Conservation (phyloP, 2,797 vertebrate genomes). For the Rhynchotus rufescens region DNA sequence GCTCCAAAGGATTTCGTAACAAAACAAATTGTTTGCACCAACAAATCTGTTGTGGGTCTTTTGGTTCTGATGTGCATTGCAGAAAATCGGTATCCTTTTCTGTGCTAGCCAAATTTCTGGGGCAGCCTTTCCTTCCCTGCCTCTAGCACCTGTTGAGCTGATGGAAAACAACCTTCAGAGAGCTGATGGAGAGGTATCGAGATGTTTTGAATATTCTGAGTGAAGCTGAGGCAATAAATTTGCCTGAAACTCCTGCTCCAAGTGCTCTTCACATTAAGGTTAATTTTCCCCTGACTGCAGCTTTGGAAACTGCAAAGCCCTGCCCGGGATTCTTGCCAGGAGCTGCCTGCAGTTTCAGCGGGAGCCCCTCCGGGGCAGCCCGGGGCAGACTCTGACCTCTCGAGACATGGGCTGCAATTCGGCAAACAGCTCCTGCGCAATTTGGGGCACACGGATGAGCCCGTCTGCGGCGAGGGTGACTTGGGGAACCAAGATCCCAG, state of each 20-base stretch:
- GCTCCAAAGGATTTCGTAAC: neutral
- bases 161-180: fast-evolving
- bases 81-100: neutral
- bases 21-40: neutral
- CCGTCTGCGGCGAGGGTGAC: neutral
- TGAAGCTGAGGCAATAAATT: neutral
- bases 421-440: neutral
- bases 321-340: neutral
- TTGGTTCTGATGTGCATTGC: neutral
- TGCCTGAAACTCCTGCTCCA: neutral
- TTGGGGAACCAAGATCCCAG: neutral
- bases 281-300: neutral
- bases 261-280: neutral
- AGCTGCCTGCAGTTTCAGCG: neutral
- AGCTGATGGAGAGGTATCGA: neutral
- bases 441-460: neutral
- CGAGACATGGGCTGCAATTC: neutral
- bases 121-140: fast-evolving
- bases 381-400: neutral
- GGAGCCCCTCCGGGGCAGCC: neutral
- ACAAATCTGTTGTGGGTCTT: neutral
- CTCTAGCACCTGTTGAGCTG: neutral
- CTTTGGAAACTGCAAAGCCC: neutral
- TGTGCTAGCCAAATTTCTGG: fast-evolving
- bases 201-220: fast-evolving